Base-by-base conservation (phyloP, 2,888 invertebrate genomes). In the Drosophila mulleri region DNA sequence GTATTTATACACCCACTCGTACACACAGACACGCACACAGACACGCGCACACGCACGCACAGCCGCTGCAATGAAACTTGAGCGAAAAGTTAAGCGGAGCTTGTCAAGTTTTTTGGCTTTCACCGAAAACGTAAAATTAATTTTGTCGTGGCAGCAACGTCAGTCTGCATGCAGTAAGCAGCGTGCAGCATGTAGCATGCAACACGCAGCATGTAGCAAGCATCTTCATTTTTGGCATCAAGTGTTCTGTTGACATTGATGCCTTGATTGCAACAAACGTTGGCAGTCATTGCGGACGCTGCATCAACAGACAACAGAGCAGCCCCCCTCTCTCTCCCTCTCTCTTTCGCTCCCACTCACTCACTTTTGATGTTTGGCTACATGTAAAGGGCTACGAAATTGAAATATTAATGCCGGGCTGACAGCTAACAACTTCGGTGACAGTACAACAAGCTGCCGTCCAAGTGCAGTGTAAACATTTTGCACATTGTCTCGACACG, bases 381-480 rank as follows among this genome's bases (percentile, higher is more conserved):
- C 39, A 53, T 45, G 66, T 57, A 56, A 57, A 66, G 50, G 42
- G 44, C 72, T 37, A 54, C 63, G 48, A 70, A 73, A 80, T 80
- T 80, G 75, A 70, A 78, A 78, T 78, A 78, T 78, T 78, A 75
- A 78, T 78, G 78, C 62, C 61, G 26, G 48, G 61, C 63, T 67
- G 72, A 66, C 76, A 66, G 71, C 50, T 60, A 60, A 70, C 71
- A 71, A 53, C 48, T 64, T 52, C 26, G 48, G 50, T 57, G 71
- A 64, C 65, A 75, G 63, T 29, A 68, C 69, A 67, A 53, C 23
- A 39, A 57, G 56, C 68, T 78, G 71, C 56, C 59, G 50, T 64
- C 50, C 75, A 63, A 84, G 85, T 82, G 85, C 70, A 71, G 67
- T 64, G 81, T 60, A 85, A 82, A 82, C 80, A 85, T 50, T 83